These are phyloP conservation scores for Galendromus occidentalis DNA, from an alignment of 1,140 invertebrate genomes.

Conservation along the genomic window DNA sequence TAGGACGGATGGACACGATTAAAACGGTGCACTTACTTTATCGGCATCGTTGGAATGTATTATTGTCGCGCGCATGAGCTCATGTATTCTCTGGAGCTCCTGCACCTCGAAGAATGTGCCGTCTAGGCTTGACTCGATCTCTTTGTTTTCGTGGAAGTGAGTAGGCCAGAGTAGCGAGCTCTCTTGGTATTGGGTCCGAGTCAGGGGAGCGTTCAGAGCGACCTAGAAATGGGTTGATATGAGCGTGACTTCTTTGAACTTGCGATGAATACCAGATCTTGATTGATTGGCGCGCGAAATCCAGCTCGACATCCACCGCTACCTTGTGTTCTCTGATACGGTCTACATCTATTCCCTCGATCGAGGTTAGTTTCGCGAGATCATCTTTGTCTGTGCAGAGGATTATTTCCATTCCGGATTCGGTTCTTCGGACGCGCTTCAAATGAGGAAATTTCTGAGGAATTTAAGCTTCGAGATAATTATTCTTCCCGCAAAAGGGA, in stretches of 20 bases:
- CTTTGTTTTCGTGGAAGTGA: conserved; percentile 48
- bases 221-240: conserved; percentile 28
- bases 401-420: conserved; percentile 1
- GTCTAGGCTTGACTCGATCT: conserved; percentile 19
- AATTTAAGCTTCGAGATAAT: not conserved
- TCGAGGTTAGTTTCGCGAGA: not conserved
- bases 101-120: conserved; percentile 14
- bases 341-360: not conserved
- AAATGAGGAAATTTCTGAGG: not conserved
- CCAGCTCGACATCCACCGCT: not conserved
- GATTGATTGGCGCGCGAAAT: not conserved
- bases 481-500: not conserved
- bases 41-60: not conserved
- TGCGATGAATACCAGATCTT: not conserved
- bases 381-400: not conserved
- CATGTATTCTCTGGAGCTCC: not conserved
- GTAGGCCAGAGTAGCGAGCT: conserved; percentile 50
- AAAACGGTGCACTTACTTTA: not conserved
- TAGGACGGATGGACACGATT: too few species aligned
- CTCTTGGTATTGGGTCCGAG: conserved; percentile 43
- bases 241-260: not conserved
- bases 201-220: conserved; percentile 37
- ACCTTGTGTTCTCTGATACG: not conserved
- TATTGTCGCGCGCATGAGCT: not conserved
- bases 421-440: too few species aligned